Evolutionary conservation across 2,888 invertebrate genomes (phyloP).

Genomic region (Andrena bicolor): DNA sequence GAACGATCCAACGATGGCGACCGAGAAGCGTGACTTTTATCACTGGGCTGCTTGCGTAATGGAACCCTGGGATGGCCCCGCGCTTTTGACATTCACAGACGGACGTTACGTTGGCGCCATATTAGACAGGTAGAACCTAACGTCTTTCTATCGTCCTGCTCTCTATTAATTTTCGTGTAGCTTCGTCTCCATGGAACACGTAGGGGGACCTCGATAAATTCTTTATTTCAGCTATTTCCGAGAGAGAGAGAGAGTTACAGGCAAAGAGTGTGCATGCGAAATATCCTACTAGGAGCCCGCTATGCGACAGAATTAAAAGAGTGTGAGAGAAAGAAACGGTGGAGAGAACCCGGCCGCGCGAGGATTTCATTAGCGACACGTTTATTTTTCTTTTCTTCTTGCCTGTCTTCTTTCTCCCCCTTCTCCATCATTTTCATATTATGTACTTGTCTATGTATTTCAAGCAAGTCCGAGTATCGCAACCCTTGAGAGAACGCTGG

Average conservation of each 20-base stretch:
- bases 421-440: background rate
- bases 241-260: background rate
- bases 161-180: conserved; percentile 47
- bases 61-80: conserved; percentile 99
- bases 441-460: background rate
- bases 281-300: background rate
- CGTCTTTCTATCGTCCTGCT: conserved; percentile 60
- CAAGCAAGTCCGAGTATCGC: background rate
- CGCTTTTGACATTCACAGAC: conserved; percentile 98
- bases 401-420: background rate
- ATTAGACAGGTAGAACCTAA: conserved; percentile 87
- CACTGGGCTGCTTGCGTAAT: conserved; percentile 99
- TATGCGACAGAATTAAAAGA: background rate
- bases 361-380: background rate
- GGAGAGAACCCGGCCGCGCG: too few species aligned
- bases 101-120: conserved; percentile 97
- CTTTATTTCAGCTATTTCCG: background rate
- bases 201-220: background rate
- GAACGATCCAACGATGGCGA: conserved; percentile 96
- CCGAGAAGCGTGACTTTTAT: conserved; percentile 97
- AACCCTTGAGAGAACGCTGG: conserved; percentile 38
- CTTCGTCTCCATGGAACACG: conserved; percentile 41
- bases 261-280: background rate
- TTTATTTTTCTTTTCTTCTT: background rate
- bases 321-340: background rate